Conservation (phyloP, 2,888 invertebrate genomes). For the Caenorhabditis panamensis region DNA sequence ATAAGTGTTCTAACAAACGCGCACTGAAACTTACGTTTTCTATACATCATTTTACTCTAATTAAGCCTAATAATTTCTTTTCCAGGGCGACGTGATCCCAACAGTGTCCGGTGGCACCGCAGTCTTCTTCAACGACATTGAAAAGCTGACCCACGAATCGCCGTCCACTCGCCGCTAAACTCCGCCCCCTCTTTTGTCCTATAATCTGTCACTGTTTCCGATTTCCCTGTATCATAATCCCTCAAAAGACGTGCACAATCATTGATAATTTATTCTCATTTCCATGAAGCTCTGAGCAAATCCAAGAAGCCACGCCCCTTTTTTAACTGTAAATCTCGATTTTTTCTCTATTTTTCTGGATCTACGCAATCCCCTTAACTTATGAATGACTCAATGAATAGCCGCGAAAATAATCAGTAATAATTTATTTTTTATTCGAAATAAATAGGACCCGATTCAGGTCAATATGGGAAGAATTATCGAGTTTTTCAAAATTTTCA, state of each 20-base stretch:
- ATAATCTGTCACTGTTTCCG: background rate
- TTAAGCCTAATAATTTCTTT: too few relatives aligned
- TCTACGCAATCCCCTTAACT: too few relatives aligned
- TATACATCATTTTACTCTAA: background rate
- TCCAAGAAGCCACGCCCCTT: background rate
- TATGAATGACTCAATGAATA: constrained; percentile 2
- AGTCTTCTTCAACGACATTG: constrained; percentile 94
- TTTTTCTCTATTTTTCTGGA: constrained; percentile 1
- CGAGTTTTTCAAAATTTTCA: too few relatives aligned
- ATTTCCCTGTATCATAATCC: background rate
- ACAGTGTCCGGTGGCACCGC: constrained; percentile 96
- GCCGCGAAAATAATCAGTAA: constrained; percentile 1
- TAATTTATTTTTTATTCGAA: constrained; percentile 42
- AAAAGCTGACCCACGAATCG: constrained; percentile 82
- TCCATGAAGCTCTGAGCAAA: too few relatives aligned
- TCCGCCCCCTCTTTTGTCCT: background rate
- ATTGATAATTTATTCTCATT: constrained; percentile 27
- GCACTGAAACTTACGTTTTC: background rate
- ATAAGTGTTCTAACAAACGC: background rate
- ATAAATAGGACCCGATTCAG: constrained; percentile 54
- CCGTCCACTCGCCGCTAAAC: constrained; percentile 54
- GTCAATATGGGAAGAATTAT: constrained; percentile 26
- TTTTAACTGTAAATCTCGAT: background rate
- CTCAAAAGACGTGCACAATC: constrained; percentile 15
- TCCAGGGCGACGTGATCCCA: constrained; percentile 91